phyloP scores from a whole-genome alignment of 2,888 invertebrate species.

The Baronia brevicornis region DNA sequence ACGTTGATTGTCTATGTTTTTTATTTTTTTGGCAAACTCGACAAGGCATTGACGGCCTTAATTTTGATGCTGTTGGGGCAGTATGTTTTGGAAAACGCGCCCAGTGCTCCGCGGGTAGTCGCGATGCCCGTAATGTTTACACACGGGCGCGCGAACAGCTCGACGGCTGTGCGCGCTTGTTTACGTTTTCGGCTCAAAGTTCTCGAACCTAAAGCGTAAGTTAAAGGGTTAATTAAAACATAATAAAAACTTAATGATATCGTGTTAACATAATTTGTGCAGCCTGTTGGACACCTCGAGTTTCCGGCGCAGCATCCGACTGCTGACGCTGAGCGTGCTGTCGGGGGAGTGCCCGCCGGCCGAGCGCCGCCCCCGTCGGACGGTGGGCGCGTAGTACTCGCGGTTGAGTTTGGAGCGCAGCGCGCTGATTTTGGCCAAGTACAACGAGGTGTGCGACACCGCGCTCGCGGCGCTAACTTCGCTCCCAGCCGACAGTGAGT shows the following conservation, averaged over 20 bases:
- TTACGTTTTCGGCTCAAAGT: neutral
- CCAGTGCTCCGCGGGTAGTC: too few species aligned
- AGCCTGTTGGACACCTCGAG: slow-evolving; percentile 3
- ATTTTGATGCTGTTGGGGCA: too few species aligned
- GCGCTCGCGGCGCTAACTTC: slow-evolving; percentile 6
- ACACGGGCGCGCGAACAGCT: too few species aligned
- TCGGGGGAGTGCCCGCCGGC: neutral
- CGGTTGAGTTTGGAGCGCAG: slow-evolving; percentile 4
- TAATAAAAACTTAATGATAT: neutral
- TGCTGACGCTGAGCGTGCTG: neutral
- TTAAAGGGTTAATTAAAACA: neutral
- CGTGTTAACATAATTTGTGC: neutral
- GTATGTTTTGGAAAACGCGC: too few species aligned
- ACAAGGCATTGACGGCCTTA: too few species aligned
- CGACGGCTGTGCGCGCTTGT: too few species aligned
- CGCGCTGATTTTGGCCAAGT: slow-evolving; percentile 13
- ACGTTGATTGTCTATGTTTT: too few species aligned
- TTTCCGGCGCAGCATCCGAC: slow-evolving; percentile 2
- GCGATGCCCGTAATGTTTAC: too few species aligned
- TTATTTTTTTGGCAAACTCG: too few species aligned
- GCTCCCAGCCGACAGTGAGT: neutral
- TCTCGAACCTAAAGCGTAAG: neutral
- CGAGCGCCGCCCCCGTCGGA: neutral
- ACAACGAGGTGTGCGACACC: slow-evolving; percentile 4
- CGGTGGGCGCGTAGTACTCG: neutral